phyloP scores from a whole-genome alignment of 2,888 invertebrate genomes.

The Pantelozetes paolii region DNA sequence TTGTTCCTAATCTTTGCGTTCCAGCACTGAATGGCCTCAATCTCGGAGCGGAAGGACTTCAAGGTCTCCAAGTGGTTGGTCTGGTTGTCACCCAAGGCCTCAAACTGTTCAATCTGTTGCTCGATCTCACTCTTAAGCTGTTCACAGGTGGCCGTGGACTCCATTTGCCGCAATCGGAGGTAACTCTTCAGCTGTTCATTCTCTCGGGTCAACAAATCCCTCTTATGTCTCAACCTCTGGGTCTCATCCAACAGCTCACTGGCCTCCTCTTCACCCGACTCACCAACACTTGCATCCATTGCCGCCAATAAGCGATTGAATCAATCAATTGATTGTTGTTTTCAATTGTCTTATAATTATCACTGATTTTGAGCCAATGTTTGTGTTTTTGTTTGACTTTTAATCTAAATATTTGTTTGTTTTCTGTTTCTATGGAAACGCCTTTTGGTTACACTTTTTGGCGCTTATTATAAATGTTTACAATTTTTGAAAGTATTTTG shows the following conservation, averaged over 20 bases:
- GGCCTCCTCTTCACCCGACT: slow-evolving; percentile 7
- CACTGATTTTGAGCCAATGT: too few relatives aligned
- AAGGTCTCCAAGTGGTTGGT: slow-evolving; percentile 33
- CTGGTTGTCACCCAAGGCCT: slow-evolving; percentile 32
- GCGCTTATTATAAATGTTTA: too few relatives aligned
- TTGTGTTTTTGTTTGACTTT: not conserved
- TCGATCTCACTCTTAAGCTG: slow-evolving; percentile 24
- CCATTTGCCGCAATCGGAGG: slow-evolving; percentile 19
- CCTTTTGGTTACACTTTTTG: too few relatives aligned
- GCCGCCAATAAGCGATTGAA: not conserved
- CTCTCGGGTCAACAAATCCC: slow-evolving; percentile 32
- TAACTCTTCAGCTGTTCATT: slow-evolving; percentile 29
- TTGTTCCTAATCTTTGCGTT: slow-evolving; percentile 31
- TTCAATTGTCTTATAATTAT: too few relatives aligned
- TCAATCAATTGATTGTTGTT: not conserved
- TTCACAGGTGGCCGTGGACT: slow-evolving; percentile 35
- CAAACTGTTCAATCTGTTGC: slow-evolving; percentile 34
- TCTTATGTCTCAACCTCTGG: slow-evolving; percentile 6
- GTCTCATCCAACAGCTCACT: slow-evolving; percentile 24
- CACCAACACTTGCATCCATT: not conserved
- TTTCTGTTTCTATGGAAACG: too few relatives aligned
- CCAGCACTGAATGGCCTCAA: slow-evolving; percentile 31
- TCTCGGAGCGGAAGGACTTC: slow-evolving; percentile 23
- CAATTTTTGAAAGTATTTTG: too few relatives aligned
- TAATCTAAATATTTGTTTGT: not conserved